phyloP scores from a whole-genome alignment of 2,797 vertebrate species.

The Sebastes itinus region DNA sequence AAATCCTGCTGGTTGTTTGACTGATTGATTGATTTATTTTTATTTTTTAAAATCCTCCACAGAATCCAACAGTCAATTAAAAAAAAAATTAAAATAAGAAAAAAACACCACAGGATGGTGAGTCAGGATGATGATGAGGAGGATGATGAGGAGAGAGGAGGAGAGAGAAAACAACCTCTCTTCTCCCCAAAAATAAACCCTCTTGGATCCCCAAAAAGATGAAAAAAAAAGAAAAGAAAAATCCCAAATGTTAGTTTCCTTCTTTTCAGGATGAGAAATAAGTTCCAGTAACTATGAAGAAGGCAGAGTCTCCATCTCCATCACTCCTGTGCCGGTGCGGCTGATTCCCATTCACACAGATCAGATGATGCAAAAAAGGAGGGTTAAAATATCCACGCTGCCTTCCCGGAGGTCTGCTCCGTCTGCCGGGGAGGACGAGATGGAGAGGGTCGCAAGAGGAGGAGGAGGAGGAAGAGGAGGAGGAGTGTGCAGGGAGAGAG shows the following conservation, averaged over 20 bases:
- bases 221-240: constrained; percentile 1
- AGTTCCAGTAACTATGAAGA: constrained; percentile 62
- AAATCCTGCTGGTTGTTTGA: background rate
- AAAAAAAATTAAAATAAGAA: background rate
- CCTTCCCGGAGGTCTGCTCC: constrained; percentile 68
- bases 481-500: constrained; percentile 7
- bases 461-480: constrained; percentile 18
- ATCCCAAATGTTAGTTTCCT: constrained; percentile 24
- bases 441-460: constrained; percentile 38
- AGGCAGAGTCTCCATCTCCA: constrained; percentile 67
- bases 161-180: constrained; percentile 21
- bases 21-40: background rate
- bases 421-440: constrained; percentile 58
- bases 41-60: background rate
- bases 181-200: constrained; percentile 33
- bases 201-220: constrained; percentile 6
- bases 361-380: background rate
- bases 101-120: background rate
- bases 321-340: constrained; percentile 43
- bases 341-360: constrained; percentile 26
- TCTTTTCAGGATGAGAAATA: constrained; percentile 11
- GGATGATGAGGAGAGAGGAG: background rate
- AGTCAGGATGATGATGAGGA: background rate
- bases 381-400: constrained; percentile 34
- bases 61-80: constrained; percentile 28